Percentiles rank a stretch among this genome's conserved stretches.
phyloP scores from a whole-genome alignment of 2,888 invertebrate species.

The Idaea straminata region DNA sequence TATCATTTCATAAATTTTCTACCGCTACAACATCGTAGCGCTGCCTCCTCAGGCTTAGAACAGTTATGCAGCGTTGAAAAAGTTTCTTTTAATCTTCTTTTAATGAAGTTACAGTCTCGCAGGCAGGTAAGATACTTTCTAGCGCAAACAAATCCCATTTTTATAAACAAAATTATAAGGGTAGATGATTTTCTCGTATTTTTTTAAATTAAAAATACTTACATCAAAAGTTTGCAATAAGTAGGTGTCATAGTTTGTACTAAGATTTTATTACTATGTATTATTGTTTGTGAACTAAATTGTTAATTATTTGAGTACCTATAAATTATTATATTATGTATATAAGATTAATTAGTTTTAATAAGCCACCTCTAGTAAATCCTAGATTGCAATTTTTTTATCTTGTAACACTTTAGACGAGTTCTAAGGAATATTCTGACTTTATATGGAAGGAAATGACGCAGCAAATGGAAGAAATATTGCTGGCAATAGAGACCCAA shows the following conservation, averaged over 20 bases:
- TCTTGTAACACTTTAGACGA: neutral
- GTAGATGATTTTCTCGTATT: neutral
- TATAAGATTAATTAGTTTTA: too few species aligned
- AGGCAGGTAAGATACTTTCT: slow-evolving; percentile 50
- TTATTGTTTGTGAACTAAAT: too few species aligned
- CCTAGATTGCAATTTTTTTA: neutral
- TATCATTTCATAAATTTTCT: slow-evolving; percentile 47
- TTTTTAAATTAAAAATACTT: neutral
- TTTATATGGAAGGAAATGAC: slow-evolving; percentile 55
- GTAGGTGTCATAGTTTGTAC: too few species aligned
- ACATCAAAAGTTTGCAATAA: too few species aligned
- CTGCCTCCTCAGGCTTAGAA: slow-evolving; percentile 36
- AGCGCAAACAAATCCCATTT: slow-evolving; percentile 45
- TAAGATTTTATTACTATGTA: too few species aligned
- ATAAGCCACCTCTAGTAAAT: neutral
- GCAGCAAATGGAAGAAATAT: slow-evolving; percentile 64
- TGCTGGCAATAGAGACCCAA: slow-evolving; percentile 50
- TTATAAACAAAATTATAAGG: slow-evolving; percentile 11
- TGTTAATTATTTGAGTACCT: too few species aligned
- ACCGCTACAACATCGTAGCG: slow-evolving; percentile 22
- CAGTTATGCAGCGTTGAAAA: slow-evolving; percentile 47
- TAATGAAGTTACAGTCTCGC: slow-evolving; percentile 60
- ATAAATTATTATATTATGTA: too few species aligned
- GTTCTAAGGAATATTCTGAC: slow-evolving; percentile 26
- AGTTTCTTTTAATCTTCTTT: slow-evolving; percentile 67